A percentile compares a stretch with the other conserved stretches of the same genome.
These are phyloP conservation scores for Automeris io DNA, from an alignment of 2,888 invertebrate species.

Conservation along the genomic window DNA sequence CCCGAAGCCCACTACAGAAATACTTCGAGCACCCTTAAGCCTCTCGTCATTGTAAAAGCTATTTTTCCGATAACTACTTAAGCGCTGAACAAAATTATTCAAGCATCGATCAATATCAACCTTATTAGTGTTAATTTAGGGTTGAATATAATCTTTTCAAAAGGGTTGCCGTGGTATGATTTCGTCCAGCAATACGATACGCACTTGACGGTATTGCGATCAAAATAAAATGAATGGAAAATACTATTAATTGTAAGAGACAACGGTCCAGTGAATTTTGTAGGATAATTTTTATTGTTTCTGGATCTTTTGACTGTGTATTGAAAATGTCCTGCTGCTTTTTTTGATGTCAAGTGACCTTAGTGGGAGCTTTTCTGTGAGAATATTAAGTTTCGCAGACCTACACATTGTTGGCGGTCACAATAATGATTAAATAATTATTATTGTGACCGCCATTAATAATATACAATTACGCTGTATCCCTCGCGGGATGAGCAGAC, in stretches of 20 bases:
- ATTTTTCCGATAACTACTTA: conserved; percentile 64
- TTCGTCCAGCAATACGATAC: conserved; percentile 53
- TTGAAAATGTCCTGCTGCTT: conserved; percentile 13
- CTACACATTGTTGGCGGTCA: no score
- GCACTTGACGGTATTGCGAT: conserved; percentile 62
- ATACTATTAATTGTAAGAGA: conserved; percentile 51
- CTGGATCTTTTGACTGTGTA: no score
- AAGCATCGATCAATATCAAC: conserved; percentile 10
- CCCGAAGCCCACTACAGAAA: conserved; percentile 34
- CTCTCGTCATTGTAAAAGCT: conserved; percentile 50
- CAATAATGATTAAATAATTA: no score
- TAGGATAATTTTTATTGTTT: conserved; percentile 54
- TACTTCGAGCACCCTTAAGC: conserved; percentile 49
- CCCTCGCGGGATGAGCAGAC: no score
- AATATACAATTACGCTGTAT: no score
- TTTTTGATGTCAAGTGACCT: conserved; percentile 23
- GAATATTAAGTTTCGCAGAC: conserved; percentile 56
- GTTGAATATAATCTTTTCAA: conserved; percentile 9
- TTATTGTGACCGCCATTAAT: no score
- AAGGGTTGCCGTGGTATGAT: conserved; percentile 17
- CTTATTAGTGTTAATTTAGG: conserved; percentile 17
- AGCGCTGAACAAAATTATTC: conserved; percentile 29
- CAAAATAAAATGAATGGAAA: conserved; percentile 58
- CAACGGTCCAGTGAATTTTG: conserved; percentile 54
- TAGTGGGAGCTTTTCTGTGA: conserved; percentile 52